Percentiles rank a stretch among this genome's conserved stretches.
phyloP scores from a whole-genome alignment of 2,888 invertebrate species.

The Habroteleia sp. region DNA sequence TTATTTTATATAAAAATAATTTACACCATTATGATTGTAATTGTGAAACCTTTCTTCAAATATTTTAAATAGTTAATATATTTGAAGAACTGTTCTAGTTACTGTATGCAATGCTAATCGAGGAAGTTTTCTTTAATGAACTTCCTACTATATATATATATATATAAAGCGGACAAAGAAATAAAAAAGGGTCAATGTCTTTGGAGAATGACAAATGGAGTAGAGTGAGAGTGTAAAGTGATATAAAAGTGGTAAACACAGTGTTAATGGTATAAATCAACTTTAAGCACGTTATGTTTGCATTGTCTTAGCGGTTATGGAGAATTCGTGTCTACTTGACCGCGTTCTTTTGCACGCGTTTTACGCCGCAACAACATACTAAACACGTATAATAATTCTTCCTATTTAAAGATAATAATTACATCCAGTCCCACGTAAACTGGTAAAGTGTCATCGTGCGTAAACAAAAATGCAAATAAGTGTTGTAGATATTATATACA shows the following conservation, averaged over 20 bases:
- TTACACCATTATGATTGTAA: too few species aligned
- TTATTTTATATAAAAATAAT: too few species aligned
- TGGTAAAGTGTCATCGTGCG: constrained; percentile 17
- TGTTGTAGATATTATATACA: neutral
- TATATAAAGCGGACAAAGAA: too few species aligned
- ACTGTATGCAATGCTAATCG: too few species aligned
- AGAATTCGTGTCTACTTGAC: constrained; percentile 53
- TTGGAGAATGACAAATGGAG: too few species aligned
- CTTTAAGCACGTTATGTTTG: constrained; percentile 8
- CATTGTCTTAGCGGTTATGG: constrained; percentile 49
- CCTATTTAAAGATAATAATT: constrained; percentile 69
- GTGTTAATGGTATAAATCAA: constrained; percentile 22
- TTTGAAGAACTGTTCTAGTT: too few species aligned
- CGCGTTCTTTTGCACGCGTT: constrained; percentile 46
- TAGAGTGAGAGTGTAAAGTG: constrained; percentile 7
- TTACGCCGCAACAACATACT: constrained; percentile 30
- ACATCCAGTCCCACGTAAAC: constrained; percentile 70
- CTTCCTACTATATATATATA: too few species aligned
- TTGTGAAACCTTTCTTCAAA: too few species aligned
- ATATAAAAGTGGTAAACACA: constrained; percentile 21
- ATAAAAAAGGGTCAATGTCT: too few species aligned
- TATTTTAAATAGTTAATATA: too few species aligned
- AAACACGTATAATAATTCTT: too few species aligned
- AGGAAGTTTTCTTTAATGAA: neutral
- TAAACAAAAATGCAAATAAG: constrained; percentile 55